Base-by-base conservation (phyloP, 1,140 invertebrate species). In the Heliconius melpomene region DNA sequence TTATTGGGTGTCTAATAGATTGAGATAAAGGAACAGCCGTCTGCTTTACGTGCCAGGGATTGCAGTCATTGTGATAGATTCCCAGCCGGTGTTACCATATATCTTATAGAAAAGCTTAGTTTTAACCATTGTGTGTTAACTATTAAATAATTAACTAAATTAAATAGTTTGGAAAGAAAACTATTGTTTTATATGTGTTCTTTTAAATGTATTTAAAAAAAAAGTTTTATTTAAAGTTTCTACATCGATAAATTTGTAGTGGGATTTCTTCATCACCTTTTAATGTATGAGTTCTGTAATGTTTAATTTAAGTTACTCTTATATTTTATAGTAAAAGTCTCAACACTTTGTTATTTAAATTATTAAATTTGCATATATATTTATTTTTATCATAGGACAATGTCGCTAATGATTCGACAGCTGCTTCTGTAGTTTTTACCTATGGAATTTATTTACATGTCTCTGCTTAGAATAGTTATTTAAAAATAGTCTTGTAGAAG, bases 1-100 rank as follows among this genome's bases (percentile, higher is more conserved):
- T 91, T 91, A 90, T 91, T 89, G 87, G 83, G 91, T 94, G 92
- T 91, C 92, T 92, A 94, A 87, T 88, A 87, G 86, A 87, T 85
- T 94, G 89, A 92, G 89, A 84, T 83, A 85, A 84, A 78, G 85
- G 82, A 92, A 89, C 91, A 93, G 91, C 90, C 89, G 92, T 78
- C 70, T 81, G 82, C 83, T 82, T 74, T 60, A 80, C 80, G 87
- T 93, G 92, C 91, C 92, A 94, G 90, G 77, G 87, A 89, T 89
- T 87, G 86, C 79, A 76, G 82, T 79, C 85, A 92, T 93, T 91
- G 90, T 94, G 89, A 79, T 86, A 89, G 86, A 93, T 94, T 91
- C 91, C 81, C 87, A 84, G 90, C 85, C 91, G 90, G 85, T 90
- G 89, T 89, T 91, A 86, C 87, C 87, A 92, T 93, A 84, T 86